Evolutionary conservation across 2,888 invertebrate species (phyloP).

Genomic region (Heteropelma amictum): DNA sequence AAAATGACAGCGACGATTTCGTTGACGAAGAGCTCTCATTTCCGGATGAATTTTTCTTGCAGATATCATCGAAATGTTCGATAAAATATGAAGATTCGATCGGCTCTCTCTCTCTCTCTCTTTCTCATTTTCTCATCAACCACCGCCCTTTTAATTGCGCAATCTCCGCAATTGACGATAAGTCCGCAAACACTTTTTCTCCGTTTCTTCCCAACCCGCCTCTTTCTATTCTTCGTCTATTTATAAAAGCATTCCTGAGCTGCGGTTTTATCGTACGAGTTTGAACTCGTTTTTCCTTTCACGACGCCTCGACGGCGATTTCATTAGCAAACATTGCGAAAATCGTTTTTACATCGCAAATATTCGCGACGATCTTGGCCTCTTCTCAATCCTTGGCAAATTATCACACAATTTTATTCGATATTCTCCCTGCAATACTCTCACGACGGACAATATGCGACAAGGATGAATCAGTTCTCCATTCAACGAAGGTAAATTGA

Average conservation of each 20-base stretch:
- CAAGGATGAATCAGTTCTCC: too few relatives aligned
- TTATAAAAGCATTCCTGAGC: not conserved
- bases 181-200: not conserved
- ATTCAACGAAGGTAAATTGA: too few relatives aligned
- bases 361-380: too few relatives aligned
- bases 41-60: slow-evolving; percentile 11
- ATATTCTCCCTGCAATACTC: too few relatives aligned
- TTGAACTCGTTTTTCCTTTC: not conserved
- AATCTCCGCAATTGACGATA: slow-evolving; percentile 14
- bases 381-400: too few relatives aligned
- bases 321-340: not conserved
- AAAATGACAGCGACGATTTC: not conserved
- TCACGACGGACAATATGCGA: too few relatives aligned
- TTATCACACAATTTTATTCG: too few relatives aligned
- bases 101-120: not conserved
- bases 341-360: too few relatives aligned
- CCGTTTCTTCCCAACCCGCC: not conserved
- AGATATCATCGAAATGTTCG: too few relatives aligned
- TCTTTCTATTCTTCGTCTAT: not conserved
- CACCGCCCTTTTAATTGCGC: slow-evolving; percentile 12
- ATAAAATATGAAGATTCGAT: slow-evolving; percentile 32
- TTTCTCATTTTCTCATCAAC: too few relatives aligned
- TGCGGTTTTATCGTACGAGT: not conserved
- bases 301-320: not conserved
- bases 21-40: not conserved